Conservation (phyloP, 2,113 vertebrate genomes). For the Malurus cyaneus region DNA sequence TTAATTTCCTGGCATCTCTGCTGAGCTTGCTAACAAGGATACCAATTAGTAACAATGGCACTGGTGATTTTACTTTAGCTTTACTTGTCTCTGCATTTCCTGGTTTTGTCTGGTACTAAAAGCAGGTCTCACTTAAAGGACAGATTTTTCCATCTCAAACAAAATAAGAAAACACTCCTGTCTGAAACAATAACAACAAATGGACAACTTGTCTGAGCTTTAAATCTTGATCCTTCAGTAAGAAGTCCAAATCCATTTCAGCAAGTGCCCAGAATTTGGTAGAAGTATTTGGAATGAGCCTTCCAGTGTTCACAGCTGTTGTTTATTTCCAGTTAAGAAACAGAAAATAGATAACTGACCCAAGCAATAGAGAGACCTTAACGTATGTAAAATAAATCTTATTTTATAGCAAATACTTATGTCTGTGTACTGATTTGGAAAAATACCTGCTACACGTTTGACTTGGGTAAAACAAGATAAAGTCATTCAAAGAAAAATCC, state of each 20-base stretch:
- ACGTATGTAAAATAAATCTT: not conserved
- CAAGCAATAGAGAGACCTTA: not conserved
- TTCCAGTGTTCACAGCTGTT: not conserved
- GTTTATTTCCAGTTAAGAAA: not conserved
- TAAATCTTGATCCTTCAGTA: not conserved
- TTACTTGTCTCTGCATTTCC: conserved; percentile 1
- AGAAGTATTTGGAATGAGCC: not conserved
- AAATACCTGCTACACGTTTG: not conserved
- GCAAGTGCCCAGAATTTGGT: not conserved
- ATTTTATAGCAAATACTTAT: not conserved
- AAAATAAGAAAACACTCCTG: not conserved
- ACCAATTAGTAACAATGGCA: conserved; percentile 49
- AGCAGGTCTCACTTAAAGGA: not conserved
- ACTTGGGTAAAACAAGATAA: not conserved
- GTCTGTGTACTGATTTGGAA: not conserved
- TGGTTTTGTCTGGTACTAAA: not conserved
- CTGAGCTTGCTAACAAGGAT: conserved; percentile 53
- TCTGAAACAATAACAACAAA: not conserved
- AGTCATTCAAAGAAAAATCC: not conserved
- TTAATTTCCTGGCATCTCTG: conserved; percentile 45
- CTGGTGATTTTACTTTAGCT: conserved; percentile 26
- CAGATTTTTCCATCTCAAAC: not conserved
- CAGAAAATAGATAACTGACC: not conserved
- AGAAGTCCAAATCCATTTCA: not conserved
- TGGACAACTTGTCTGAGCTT: not conserved